A percentile compares a stretch with the other conserved stretches of the same genome.
phyloP scores from a whole-genome alignment of 2,888 invertebrate species.

The Parapristionchus giblindavisi region DNA sequence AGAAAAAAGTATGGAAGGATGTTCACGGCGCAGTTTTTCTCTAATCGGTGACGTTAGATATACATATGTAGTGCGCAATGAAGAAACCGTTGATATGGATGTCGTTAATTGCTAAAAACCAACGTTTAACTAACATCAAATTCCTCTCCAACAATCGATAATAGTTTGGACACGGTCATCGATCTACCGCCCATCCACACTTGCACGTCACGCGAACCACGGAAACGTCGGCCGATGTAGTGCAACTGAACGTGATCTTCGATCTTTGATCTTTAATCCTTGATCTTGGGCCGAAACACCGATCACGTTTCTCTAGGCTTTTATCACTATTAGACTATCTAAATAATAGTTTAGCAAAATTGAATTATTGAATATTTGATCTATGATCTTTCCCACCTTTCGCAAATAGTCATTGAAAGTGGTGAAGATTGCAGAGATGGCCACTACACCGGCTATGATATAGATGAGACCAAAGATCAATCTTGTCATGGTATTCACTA shows the following conservation, averaged over 20 bases:
- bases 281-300: too few relatives aligned
- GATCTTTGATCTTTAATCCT: too few relatives aligned
- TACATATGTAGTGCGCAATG: too few relatives aligned
- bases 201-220: slow-evolving; percentile 42
- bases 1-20: too few relatives aligned
- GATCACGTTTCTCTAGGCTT: too few relatives aligned
- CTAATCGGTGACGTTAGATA: too few relatives aligned
- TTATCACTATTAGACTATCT: too few relatives aligned
- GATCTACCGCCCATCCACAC: slow-evolving; percentile 47
- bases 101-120: too few relatives aligned
- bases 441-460: slow-evolving; percentile 41
- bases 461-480: slow-evolving; percentile 29
- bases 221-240: slow-evolving; percentile 42
- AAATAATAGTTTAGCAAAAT: too few relatives aligned
- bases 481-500: background rate
- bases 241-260: slow-evolving; percentile 35
- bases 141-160: slow-evolving; percentile 43
- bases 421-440: slow-evolving; percentile 41
- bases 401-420: slow-evolving; percentile 35
- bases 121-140: slow-evolving; percentile 40
- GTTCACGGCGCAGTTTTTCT: too few relatives aligned
- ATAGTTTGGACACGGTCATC: slow-evolving; percentile 43
- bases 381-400: slow-evolving; percentile 32
- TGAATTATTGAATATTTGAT: background rate
- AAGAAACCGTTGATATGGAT: too few relatives aligned